These are phyloP conservation scores for Drosophila orena DNA, from an alignment of 1,140 invertebrate species.

Conservation along the genomic window DNA sequence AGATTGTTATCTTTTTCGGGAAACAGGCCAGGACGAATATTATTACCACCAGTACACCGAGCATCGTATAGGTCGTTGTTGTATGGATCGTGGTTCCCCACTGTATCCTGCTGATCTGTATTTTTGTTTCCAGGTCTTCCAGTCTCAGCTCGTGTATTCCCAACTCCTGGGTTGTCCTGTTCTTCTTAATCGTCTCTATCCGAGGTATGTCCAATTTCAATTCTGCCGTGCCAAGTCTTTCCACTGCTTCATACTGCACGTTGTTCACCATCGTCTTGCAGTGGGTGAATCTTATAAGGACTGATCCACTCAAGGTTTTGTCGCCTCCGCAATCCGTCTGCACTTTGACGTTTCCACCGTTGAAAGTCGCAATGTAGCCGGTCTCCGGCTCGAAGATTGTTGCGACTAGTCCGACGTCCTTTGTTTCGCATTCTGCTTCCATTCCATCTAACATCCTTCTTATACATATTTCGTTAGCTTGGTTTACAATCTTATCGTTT, in stretches of 20 bases:
- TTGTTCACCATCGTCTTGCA: too few relatives aligned
- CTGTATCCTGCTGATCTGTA: neutral
- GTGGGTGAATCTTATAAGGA: too few relatives aligned
- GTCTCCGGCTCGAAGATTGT: neutral
- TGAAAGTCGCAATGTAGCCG: neutral
- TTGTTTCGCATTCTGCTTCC: neutral
- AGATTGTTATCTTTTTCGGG: too few relatives aligned
- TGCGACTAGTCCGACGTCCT: too few relatives aligned
- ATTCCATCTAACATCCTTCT: neutral
- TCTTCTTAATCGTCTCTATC: too few relatives aligned
- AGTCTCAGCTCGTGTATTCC: neutral
- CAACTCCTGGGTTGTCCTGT: neutral
- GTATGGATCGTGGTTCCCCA: neutral
- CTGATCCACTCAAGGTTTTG: too few relatives aligned
- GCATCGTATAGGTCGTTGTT: neutral
- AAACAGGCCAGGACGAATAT: neutral
- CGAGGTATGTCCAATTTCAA: neutral
- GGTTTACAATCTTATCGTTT: neutral
- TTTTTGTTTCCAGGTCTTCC: neutral
- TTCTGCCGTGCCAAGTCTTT: neutral
- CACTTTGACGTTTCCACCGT: neutral
- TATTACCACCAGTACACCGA: neutral
- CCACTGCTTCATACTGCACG: neutral
- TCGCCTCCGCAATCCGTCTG: neutral
- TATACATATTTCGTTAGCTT: neutral